Evolutionary conservation across 2,113 vertebrate species (phyloP).

Genomic region (Mormyrus iriodes): DNA sequence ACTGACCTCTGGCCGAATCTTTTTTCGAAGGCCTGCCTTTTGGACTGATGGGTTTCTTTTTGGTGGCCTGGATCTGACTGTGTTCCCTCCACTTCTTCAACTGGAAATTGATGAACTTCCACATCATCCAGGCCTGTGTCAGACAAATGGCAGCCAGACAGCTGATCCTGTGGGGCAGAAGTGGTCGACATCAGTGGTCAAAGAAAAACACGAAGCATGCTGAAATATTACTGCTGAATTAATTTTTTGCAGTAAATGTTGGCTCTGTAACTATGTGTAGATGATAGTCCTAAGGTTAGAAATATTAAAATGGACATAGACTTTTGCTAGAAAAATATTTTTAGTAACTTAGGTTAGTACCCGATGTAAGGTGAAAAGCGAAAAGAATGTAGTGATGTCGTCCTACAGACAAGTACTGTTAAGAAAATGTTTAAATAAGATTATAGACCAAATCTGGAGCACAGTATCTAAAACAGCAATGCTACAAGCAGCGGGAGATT

Average conservation of each 20-base stretch:
- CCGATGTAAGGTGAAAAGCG: not conserved
- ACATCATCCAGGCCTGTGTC: slow-evolving; percentile 83
- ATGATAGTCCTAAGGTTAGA: not conserved
- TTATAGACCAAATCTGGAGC: not conserved
- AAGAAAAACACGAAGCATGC: not conserved
- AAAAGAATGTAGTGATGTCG: not conserved
- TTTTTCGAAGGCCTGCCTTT: slow-evolving; percentile 67
- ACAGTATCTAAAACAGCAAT: not conserved
- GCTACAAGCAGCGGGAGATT: not conserved
- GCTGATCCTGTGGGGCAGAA: slow-evolving; percentile 61
- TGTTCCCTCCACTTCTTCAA: slow-evolving; percentile 77
- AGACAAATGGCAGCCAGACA: slow-evolving; percentile 73
- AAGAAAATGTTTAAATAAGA: not conserved
- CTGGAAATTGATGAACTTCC: slow-evolving; percentile 80
- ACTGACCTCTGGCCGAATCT: slow-evolving; percentile 61
- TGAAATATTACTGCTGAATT: not conserved
- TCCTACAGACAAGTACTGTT: not conserved
- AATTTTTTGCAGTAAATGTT: not conserved
- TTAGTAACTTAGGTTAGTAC: not conserved
- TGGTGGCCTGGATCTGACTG: slow-evolving; percentile 66
- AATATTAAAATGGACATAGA: not conserved
- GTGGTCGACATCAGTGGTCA: not conserved
- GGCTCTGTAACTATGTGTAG: not conserved
- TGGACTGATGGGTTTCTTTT: slow-evolving; percentile 61
- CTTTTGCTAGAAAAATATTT: not conserved